Conservation (phyloP, 2,113 vertebrate species). For the Bungarus multicinctus region DNA sequence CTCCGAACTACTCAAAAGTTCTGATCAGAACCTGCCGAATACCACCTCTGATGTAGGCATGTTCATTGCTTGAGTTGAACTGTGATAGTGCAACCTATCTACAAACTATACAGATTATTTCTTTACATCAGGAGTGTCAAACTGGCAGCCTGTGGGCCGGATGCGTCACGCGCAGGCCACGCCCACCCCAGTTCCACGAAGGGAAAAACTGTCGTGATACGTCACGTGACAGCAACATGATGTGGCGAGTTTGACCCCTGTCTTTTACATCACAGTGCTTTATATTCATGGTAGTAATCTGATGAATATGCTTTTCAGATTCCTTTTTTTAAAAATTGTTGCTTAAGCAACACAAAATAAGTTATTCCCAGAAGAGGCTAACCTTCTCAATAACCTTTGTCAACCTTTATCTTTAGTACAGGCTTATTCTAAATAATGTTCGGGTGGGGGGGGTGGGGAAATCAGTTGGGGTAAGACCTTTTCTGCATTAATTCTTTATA, state of each 20-base stretch:
- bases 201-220: no score
- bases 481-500: not conserved
- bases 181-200: no score
- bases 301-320: not conserved
- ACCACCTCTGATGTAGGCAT: not conserved
- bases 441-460: fast-evolving
- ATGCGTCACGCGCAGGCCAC: no score
- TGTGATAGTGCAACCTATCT: not conserved
- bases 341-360: not conserved
- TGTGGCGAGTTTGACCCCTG: no score
- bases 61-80: not conserved
- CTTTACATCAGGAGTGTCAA: not conserved
- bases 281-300: not conserved
- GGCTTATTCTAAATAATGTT: not conserved
- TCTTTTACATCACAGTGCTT: not conserved
- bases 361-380: not conserved
- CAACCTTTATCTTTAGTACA: not conserved
- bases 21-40: no score
- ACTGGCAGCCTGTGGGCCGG: no score
- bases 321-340: not conserved
- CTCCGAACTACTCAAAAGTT: no score
- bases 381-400: not conserved
- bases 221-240: no score
- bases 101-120: not conserved
- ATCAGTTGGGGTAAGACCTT: not conserved